Evolutionary conservation across 2,113 vertebrate species (phyloP).

Genomic region (Aspidoscelis tigris): DNA sequence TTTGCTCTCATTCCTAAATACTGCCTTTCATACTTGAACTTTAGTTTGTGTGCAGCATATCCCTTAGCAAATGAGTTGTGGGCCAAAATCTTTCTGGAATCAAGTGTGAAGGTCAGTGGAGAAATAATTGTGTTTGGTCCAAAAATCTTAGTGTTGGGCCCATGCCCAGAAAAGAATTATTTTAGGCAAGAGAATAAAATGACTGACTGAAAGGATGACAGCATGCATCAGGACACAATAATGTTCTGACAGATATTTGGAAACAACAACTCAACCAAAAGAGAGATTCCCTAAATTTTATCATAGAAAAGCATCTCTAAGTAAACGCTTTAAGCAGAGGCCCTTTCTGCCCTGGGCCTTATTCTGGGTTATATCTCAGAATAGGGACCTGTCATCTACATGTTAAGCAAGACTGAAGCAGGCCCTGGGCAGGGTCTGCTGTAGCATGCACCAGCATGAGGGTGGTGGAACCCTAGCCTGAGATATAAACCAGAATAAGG

Average conservation of each 20-base stretch:
- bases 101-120: constrained; percentile 24
- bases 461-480: too few relatives aligned
- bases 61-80: constrained; percentile 3
- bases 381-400: too few relatives aligned
- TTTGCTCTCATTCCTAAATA: neutral
- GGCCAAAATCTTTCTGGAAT: constrained; percentile 5
- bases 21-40: too few relatives aligned
- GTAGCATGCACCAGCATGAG: too few relatives aligned
- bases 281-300: neutral
- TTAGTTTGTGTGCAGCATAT: neutral
- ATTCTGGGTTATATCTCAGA: too few relatives aligned
- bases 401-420: too few relatives aligned
- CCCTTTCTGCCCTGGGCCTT: too few relatives aligned
- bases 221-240: constrained; percentile 21
- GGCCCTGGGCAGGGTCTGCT: too few relatives aligned
- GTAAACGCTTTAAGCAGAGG: too few relatives aligned
- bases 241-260: constrained; percentile 16
- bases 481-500: too few relatives aligned
- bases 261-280: constrained; percentile 24
- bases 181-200: constrained; percentile 20
- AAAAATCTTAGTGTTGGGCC: constrained; percentile 31
- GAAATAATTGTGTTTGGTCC: constrained; percentile 16
- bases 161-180: constrained; percentile 30
- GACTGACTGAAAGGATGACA: constrained; percentile 32
- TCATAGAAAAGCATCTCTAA: neutral